These are phyloP conservation scores for Distichodus sexfasciatus DNA, from an alignment of 2,797 vertebrate species.

Conservation along the genomic window DNA sequence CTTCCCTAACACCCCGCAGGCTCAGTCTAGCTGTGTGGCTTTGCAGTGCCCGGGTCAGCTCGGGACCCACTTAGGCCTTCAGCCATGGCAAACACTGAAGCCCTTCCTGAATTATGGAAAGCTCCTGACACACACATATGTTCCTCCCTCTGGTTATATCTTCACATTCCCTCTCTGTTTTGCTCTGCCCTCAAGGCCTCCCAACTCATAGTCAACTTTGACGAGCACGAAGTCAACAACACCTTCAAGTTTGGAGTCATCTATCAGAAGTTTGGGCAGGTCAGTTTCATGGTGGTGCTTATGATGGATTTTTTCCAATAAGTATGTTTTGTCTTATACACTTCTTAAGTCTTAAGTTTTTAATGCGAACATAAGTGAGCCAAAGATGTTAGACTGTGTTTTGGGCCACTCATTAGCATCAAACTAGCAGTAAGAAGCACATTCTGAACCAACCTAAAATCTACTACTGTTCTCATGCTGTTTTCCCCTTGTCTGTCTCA, in stretches of 20 bases:
- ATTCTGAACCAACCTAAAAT: not conserved
- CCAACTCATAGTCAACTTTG: constrained; percentile 91
- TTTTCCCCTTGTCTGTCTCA: constrained; percentile 48
- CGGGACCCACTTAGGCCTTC: constrained; percentile 26
- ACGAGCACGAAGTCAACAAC: constrained; percentile 97
- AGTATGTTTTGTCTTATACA: not conserved
- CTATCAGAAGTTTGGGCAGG: constrained; percentile 96
- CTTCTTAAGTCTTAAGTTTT: not conserved
- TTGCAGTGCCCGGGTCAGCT: constrained; percentile 31
- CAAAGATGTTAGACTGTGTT: no score
- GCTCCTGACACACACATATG: constrained; percentile 40
- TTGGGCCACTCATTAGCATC: no score
- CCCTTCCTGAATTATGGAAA: constrained; percentile 43
- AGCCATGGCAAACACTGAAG: constrained; percentile 28
- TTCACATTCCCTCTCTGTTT: no score
- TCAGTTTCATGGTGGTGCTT: no score
- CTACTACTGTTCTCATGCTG: no score
- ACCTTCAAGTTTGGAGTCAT: constrained; percentile 96
- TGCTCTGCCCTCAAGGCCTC: constrained; percentile 86
- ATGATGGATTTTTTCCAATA: not conserved
- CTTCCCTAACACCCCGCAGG: constrained; percentile 28
- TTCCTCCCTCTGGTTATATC: constrained; percentile 20
- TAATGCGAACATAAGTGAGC: no score
- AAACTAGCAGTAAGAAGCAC: no score
- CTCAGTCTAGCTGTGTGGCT: constrained; percentile 1